These are phyloP conservation scores for Ceratosolen solmsi DNA, from an alignment of 1,140 invertebrate species.

Conservation along the genomic window DNA sequence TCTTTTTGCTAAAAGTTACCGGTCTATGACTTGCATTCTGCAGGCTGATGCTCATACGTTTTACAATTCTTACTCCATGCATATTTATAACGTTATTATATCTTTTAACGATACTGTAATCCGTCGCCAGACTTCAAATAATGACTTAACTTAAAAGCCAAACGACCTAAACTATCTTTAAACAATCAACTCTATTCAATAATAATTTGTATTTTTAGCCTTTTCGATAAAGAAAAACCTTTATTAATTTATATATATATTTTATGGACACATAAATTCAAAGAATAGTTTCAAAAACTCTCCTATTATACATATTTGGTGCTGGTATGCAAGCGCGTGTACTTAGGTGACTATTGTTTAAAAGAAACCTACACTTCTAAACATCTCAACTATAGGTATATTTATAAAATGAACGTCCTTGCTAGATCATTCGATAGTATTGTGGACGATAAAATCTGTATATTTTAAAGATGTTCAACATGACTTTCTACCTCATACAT, in stretches of 20 bases:
- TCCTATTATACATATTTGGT: too few relatives aligned
- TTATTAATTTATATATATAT: too few relatives aligned
- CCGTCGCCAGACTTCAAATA: neutral
- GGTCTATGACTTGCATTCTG: too few relatives aligned
- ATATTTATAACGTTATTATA: constrained; percentile 13
- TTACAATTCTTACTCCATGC: neutral
- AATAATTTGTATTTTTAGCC: too few relatives aligned
- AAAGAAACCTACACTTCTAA: neutral
- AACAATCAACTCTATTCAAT: too few relatives aligned
- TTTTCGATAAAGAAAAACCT: too few relatives aligned
- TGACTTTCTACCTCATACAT: neutral
- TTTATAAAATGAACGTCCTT: neutral
- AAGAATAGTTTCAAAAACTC: too few relatives aligned
- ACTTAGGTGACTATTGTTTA: neutral
- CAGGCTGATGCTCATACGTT: neutral
- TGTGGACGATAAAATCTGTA: neutral
- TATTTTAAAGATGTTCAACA: constrained; percentile 8
- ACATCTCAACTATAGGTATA: neutral
- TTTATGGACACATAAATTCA: too few relatives aligned
- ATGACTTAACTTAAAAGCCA: neutral
- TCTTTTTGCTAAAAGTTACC: neutral
- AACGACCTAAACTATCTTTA: neutral
- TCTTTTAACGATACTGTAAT: neutral
- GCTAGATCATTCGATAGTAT: neutral
- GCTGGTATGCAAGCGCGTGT: too few relatives aligned